Conservation (phyloP, 2,113 vertebrate genomes). For the Phasianus colchicus region DNA sequence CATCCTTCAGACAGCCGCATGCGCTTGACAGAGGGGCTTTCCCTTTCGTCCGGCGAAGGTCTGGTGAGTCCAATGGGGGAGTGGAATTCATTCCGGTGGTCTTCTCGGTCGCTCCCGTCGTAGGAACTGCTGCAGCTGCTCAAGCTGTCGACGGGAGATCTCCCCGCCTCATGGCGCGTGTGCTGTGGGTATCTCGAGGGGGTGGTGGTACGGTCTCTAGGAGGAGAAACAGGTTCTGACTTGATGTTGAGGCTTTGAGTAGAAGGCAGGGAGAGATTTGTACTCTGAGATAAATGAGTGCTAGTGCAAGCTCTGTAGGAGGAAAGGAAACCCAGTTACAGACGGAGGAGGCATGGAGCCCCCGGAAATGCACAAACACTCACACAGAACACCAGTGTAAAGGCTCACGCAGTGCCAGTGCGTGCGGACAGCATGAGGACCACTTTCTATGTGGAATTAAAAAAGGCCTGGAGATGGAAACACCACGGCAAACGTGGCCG, state of each 20-base stretch:
- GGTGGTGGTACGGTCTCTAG: constrained; percentile 99
- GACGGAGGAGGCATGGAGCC: constrained; percentile 85
- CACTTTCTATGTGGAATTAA: background rate
- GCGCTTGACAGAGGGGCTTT: constrained; percentile 98
- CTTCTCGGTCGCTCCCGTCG: constrained; percentile 97
- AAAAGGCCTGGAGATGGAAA: background rate
- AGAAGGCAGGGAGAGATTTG: constrained; percentile 99
- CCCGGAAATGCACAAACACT: constrained; percentile 83
- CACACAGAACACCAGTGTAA: constrained; percentile 74
- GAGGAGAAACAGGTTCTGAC: constrained; percentile 99
- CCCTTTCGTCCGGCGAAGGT: constrained; percentile 93
- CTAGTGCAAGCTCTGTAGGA: constrained; percentile 99
- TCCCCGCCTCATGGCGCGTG: constrained; percentile 95
- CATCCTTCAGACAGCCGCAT: constrained; percentile 98
- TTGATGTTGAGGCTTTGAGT: constrained; percentile 99
- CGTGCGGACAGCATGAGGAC: background rate
- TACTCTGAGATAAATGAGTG: constrained; percentile 99
- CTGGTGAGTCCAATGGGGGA: constrained; percentile 97
- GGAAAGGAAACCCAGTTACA: constrained; percentile 97
- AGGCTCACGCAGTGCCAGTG: constrained; percentile 29
- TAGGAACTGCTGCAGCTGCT: constrained; percentile 99
- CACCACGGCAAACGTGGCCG: background rate
- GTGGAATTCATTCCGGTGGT: constrained; percentile 98
- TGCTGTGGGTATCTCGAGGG: constrained; percentile 93
- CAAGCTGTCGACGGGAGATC: constrained; percentile 97